phyloP scores from a whole-genome alignment of 2,888 invertebrate genomes.

The Cataglyphis altisquamis region DNA sequence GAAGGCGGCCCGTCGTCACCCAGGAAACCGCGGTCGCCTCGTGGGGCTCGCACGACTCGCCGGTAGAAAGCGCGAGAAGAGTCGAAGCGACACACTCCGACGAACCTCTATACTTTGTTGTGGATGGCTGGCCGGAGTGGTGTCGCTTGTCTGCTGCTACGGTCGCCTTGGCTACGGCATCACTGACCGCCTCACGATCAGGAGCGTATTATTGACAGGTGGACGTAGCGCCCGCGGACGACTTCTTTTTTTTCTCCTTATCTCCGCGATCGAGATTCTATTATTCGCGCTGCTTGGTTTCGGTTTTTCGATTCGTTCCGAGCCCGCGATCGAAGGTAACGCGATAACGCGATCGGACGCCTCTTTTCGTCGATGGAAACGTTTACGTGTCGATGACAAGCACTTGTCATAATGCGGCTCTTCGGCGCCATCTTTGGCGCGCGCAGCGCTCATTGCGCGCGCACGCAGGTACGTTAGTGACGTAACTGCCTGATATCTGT shows the following conservation, averaged over 20 bases:
- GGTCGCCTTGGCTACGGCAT: conserved; percentile 86
- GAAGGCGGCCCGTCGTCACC: conserved; percentile 77
- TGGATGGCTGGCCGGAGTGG: conserved; percentile 79
- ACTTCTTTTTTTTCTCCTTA: too few relatives aligned
- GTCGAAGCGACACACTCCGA: conserved; percentile 75
- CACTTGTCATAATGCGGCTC: conserved; percentile 45
- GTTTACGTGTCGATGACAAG: neutral
- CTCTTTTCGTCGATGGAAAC: neutral
- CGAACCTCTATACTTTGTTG: conserved; percentile 78
- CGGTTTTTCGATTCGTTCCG: neutral
- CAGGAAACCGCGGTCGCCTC: conserved; percentile 78
- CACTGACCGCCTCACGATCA: conserved; percentile 81
- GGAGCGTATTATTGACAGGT: conserved; percentile 47
- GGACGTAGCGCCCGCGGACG: neutral
- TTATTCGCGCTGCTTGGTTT: neutral
- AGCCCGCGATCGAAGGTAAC: neutral
- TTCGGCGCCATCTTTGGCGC: conserved; percentile 9
- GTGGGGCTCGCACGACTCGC: conserved; percentile 48
- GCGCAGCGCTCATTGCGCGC: neutral
- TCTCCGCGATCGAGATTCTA: neutral
- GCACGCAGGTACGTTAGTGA: neutral
- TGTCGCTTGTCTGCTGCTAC: conserved; percentile 84
- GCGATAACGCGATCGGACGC: neutral
- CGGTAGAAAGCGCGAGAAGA: conserved; percentile 71
- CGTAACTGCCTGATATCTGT: neutral